Conservation (phyloP, 2,888 invertebrate species). For the Crematogaster levior region DNA sequence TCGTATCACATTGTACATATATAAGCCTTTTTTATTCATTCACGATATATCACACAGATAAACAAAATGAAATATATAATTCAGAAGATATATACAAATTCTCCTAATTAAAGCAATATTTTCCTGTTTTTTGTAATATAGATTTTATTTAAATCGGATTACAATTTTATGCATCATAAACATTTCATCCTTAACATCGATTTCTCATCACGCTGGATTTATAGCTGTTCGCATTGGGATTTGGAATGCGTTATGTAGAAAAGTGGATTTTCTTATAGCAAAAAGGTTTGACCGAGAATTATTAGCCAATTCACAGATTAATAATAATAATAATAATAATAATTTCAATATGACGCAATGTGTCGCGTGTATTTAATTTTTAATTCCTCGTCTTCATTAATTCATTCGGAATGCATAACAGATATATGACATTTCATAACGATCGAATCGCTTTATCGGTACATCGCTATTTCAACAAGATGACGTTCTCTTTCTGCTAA, state of each 20-base stretch:
- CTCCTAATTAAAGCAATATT: background rate
- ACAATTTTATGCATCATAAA: too few species aligned
- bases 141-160: too few species aligned
- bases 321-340: background rate
- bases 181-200: background rate
- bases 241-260: background rate
- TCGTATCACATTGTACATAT: background rate
- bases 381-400: slow-evolving; percentile 4
- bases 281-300: background rate
- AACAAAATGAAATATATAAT: background rate
- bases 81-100: background rate
- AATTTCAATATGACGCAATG: background rate
- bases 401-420: slow-evolving; percentile 7
- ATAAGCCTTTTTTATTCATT: background rate
- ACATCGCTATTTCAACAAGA: background rate
- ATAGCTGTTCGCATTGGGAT: background rate
- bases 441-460: background rate
- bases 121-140: background rate
- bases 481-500: background rate
- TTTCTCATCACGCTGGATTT: background rate
- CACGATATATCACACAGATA: background rate
- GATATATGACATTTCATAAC: slow-evolving; percentile 1
- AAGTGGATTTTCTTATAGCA: background rate
- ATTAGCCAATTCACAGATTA: background rate
- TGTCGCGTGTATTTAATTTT: background rate